Percentiles rank a stretch among this genome's conserved stretches.
Evolutionary conservation across 1,140 invertebrate species (phyloP).

Genomic region (Drosophila pectinifera): DNA sequence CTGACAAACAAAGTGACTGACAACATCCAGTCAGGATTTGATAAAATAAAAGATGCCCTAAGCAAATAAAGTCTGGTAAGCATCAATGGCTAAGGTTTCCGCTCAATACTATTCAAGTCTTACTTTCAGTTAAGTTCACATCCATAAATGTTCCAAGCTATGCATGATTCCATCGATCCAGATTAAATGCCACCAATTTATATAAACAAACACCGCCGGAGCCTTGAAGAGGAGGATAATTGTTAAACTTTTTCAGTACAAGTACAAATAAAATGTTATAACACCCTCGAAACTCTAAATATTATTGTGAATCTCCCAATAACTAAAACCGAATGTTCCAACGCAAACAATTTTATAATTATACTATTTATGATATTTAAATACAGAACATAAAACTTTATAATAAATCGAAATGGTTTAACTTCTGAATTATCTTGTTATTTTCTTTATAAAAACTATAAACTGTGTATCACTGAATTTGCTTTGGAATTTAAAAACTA

Average conservation of each 20-base stretch:
- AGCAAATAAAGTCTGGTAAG: conserved; percentile 26
- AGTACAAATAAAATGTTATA: conserved; percentile 38
- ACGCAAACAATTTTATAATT: conserved; percentile 20
- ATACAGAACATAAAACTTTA: not conserved
- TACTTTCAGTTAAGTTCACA: conserved; percentile 14
- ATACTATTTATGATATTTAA: conserved; percentile 31
- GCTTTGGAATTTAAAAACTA: too few species aligned
- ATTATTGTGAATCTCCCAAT: conserved; percentile 32
- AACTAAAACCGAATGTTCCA: conserved; percentile 20
- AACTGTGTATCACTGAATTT: too few species aligned
- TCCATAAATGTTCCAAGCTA: conserved; percentile 26
- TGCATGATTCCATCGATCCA: conserved; percentile 33
- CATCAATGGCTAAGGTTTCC: not conserved
- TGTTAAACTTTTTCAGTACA: conserved; percentile 29
- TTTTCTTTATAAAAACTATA: too few species aligned
- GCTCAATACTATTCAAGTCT: not conserved
- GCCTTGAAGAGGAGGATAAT: conserved; percentile 39
- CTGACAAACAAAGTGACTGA: conserved; percentile 52
- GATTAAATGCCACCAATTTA: conserved; percentile 38
- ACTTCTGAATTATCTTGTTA: too few species aligned
- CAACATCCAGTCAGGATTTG: conserved; percentile 37
- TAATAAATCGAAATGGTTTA: conserved; percentile 1
- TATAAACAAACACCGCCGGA: conserved; percentile 27
- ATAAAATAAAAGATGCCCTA: conserved; percentile 59
- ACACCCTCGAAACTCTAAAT: conserved; percentile 11